Evolutionary conservation across 2,113 vertebrate genomes (phyloP).

Genomic region (Ceyx margarethae): DNA sequence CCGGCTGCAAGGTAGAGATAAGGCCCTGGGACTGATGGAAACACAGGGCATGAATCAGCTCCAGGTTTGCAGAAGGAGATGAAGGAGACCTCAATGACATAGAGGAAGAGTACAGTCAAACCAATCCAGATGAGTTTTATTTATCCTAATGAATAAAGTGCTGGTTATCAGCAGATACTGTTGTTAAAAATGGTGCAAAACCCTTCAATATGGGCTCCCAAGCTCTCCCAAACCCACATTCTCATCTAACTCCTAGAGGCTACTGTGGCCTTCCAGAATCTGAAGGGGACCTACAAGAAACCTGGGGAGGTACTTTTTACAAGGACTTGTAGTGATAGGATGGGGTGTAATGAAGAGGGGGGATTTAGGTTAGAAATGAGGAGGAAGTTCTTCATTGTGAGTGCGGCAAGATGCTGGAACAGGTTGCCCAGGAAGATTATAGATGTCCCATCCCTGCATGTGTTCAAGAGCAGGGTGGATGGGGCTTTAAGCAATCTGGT

Average conservation of each 20-base stretch:
- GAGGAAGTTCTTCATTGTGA: too few species aligned
- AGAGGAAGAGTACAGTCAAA: neutral
- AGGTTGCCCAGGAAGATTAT: too few species aligned
- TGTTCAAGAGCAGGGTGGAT: too few species aligned
- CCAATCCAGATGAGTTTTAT: neutral
- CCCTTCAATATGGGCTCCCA: neutral
- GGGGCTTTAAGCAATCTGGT: too few species aligned
- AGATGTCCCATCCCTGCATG: too few species aligned
- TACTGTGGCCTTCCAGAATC: too few species aligned
- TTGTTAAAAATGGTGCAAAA: neutral
- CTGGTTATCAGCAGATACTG: neutral
- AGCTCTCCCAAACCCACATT: neutral
- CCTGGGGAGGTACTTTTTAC: too few species aligned
- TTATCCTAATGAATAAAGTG: neutral
- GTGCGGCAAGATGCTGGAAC: too few species aligned
- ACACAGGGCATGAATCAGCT: neutral
- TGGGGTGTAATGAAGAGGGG: too few species aligned
- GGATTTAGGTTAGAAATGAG: too few species aligned
- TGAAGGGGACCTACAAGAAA: too few species aligned
- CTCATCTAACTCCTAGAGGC: neutral
- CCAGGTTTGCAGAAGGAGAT: neutral
- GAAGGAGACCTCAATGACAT: neutral
- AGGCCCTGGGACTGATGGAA: neutral
- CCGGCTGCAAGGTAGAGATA: neutral
- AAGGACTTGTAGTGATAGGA: too few species aligned